phyloP scores from a whole-genome alignment of 1,140 invertebrate species.

The Aphelinus certus region DNA sequence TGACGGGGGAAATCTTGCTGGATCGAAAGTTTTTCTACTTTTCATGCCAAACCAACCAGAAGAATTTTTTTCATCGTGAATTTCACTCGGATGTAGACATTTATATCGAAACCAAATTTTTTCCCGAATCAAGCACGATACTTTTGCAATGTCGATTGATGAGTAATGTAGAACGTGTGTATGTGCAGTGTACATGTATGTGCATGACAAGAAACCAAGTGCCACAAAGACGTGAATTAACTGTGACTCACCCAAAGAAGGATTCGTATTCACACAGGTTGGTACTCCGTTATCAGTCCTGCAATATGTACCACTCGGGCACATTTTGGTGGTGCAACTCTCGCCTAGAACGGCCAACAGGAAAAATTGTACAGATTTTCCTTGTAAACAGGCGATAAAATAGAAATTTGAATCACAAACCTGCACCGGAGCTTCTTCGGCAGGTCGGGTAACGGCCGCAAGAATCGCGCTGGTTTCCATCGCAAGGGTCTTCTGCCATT shows the following conservation, averaged over 20 bases:
- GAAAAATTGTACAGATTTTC: too few species aligned
- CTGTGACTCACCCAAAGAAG: conserved; percentile 54
- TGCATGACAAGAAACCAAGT: conserved; percentile 5
- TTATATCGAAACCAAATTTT: too few species aligned
- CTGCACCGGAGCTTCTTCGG: conserved; percentile 55
- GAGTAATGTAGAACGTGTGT: too few species aligned
- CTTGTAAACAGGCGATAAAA: too few species aligned
- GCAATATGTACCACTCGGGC: conserved; percentile 58
- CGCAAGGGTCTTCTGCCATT: conserved; percentile 77
- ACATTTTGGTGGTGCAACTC: conserved; percentile 54
- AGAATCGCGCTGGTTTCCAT: conserved; percentile 64
- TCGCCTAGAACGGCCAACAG: conserved; percentile 41
- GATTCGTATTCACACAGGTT: conserved; percentile 54
- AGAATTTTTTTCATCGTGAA: too few species aligned
- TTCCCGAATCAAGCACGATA: not conserved
- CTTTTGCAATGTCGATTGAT: conserved; percentile 1
- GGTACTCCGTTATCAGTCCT: conserved; percentile 56
- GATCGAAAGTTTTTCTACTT: too few species aligned
- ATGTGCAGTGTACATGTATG: not conserved
- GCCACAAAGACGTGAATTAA: not conserved
- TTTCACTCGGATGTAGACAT: too few species aligned
- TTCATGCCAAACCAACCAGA: too few species aligned
- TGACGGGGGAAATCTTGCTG: too few species aligned
- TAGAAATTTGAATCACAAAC: too few species aligned
- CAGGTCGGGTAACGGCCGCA: conserved; percentile 77